A percentile compares a stretch with the other conserved stretches of the same genome.
phyloP scores from a whole-genome alignment of 2,888 invertebrate species.

The Prosopocoilus inquinatus region DNA sequence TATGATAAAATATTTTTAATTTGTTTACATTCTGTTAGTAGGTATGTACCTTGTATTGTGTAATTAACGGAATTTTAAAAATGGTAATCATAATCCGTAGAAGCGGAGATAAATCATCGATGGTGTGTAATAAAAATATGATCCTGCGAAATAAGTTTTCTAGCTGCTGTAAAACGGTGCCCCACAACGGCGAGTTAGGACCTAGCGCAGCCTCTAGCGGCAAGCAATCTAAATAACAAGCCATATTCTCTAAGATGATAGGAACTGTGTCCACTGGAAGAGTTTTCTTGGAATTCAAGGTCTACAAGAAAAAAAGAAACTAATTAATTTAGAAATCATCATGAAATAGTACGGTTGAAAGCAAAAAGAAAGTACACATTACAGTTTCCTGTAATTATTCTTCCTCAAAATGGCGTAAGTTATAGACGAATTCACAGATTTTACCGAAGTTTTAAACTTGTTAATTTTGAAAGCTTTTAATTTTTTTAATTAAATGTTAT shows the following conservation, averaged over 20 bases:
- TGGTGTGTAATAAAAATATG: slow-evolving; percentile 64
- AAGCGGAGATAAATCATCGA: slow-evolving; percentile 70
- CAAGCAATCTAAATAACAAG: slow-evolving; percentile 89
- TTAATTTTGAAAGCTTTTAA: no score
- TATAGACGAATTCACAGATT: no score
- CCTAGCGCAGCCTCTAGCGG: slow-evolving; percentile 76
- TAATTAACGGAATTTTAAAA: slow-evolving; percentile 81
- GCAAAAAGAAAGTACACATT: no score
- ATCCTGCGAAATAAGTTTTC: slow-evolving; percentile 83
- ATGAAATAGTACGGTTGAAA: no score
- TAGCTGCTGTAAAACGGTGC: slow-evolving; percentile 77
- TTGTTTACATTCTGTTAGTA: neutral
- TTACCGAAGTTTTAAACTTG: no score
- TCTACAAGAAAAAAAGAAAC: slow-evolving; percentile 53
- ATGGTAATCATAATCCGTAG: slow-evolving; percentile 75
- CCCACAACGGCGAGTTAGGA: slow-evolving; percentile 71
- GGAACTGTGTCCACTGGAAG: slow-evolving; percentile 69
- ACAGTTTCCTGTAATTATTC: no score
- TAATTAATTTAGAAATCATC: no score
- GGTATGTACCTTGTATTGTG: slow-evolving; percentile 72
- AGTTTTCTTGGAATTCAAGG: slow-evolving; percentile 74
- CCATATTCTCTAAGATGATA: slow-evolving; percentile 84
- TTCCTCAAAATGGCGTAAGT: no score
- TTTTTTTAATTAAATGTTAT: no score
- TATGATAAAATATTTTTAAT: neutral